phyloP scores from a whole-genome alignment of 1,140 invertebrate genomes.

The Macrocentrus cingulum region DNA sequence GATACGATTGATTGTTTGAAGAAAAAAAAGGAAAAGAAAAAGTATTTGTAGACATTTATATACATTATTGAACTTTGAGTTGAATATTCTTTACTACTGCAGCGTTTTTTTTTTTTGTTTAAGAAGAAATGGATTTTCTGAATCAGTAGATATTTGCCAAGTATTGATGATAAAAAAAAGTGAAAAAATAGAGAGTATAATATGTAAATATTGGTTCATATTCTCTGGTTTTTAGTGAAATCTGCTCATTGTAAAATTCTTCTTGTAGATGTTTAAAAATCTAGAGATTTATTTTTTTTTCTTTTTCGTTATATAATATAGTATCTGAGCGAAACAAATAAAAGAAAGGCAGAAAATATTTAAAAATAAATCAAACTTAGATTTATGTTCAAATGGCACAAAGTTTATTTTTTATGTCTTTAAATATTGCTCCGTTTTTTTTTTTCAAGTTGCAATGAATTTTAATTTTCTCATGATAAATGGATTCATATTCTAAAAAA shows the following conservation, averaged over 20 bases:
- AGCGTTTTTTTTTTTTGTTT: background rate
- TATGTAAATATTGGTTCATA: slow-evolving; percentile 48
- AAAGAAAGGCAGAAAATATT: slow-evolving; percentile 18
- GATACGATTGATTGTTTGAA: slow-evolving; percentile 43
- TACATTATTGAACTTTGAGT: slow-evolving; percentile 30
- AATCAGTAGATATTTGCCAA: slow-evolving; percentile 12
- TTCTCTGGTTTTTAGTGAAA: slow-evolving; percentile 36
- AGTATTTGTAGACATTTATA: slow-evolving; percentile 45
- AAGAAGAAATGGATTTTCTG: no score
- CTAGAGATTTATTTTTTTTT: background rate
- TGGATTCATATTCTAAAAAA: slow-evolving; percentile 31
- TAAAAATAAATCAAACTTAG: slow-evolving; percentile 37
- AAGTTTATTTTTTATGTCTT: slow-evolving; percentile 20
- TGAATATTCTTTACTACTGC: slow-evolving; percentile 24
- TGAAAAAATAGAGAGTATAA: slow-evolving; percentile 35
- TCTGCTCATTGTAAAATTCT: slow-evolving; percentile 1
- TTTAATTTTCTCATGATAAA: slow-evolving; percentile 26
- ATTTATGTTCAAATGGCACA: slow-evolving; percentile 36
- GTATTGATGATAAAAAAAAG: slow-evolving; percentile 16
- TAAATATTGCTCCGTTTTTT: slow-evolving; percentile 10
- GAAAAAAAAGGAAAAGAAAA: slow-evolving; percentile 38
- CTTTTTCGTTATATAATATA: no score
- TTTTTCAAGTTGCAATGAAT: slow-evolving; percentile 22
- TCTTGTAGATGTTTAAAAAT: background rate
- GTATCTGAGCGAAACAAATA: slow-evolving; percentile 20